These are phyloP conservation scores for Cephonodes hylas DNA, from an alignment of 2,888 invertebrate genomes.

Conservation along the genomic window DNA sequence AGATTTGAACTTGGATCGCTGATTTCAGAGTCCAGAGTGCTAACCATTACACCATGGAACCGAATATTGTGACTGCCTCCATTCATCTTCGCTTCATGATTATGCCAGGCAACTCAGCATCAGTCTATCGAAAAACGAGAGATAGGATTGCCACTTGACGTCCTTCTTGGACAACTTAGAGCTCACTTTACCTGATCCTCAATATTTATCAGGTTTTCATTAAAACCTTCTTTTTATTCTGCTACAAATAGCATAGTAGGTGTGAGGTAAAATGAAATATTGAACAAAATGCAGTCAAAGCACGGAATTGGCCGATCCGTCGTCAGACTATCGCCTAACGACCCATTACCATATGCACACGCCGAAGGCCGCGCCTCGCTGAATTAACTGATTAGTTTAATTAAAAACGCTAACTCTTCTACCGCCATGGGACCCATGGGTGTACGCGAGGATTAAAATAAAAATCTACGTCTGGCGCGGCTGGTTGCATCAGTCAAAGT, in stretches of 20 bases:
- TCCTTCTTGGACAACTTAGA: too few species aligned
- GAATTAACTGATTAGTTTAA: constrained; percentile 79
- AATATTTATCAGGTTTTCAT: too few species aligned
- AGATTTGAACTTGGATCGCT: constrained; percentile 91
- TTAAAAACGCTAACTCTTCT: constrained; percentile 75
- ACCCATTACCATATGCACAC: constrained; percentile 32
- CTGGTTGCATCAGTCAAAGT: too few species aligned
- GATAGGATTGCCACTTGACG: background rate
- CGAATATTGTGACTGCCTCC: constrained; percentile 20
- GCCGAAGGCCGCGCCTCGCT: constrained; percentile 55
- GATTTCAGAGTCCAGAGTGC: constrained; percentile 91
- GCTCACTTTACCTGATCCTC: too few species aligned
- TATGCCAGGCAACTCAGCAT: background rate
- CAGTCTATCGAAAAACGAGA: background rate
- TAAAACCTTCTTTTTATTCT: too few species aligned
- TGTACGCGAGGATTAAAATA: constrained; percentile 57
- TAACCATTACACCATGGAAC: constrained; percentile 85
- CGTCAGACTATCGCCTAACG: constrained; percentile 1
- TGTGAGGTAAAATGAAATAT: too few species aligned
- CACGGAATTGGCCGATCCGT: background rate
- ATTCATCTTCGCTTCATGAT: background rate
- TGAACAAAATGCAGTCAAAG: background rate
- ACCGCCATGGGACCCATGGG: constrained; percentile 56
- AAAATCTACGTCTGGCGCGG: constrained; percentile 59
- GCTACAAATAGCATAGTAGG: too few species aligned